A percentile compares a stretch with the other conserved stretches of the same genome.
Evolutionary conservation across 2,113 vertebrate genomes (phyloP).

Genomic region (Amphilophus citrinellus): DNA sequence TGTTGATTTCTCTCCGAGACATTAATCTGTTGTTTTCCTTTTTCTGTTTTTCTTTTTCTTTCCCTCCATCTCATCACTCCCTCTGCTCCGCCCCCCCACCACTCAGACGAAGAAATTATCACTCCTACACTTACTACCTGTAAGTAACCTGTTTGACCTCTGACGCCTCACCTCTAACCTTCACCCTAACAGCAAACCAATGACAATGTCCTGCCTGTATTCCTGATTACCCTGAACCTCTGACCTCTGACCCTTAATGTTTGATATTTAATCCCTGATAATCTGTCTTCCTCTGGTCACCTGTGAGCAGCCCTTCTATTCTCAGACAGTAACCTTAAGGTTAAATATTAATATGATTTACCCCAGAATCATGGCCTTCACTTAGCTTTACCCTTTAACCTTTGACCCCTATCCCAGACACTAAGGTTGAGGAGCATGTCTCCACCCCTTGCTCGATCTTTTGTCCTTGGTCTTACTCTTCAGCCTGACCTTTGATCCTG

Average conservation of each 20-base stretch:
- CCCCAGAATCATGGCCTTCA: no score
- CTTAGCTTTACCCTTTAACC: neutral
- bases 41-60: conserved; percentile 65
- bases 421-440: neutral
- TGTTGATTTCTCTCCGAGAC: conserved; percentile 46
- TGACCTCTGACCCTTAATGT: conserved; percentile 2
- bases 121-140: conserved; percentile 77
- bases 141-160: conserved; percentile 69
- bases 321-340: neutral
- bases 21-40: conserved; percentile 66
- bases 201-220: neutral
- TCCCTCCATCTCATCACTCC: conserved; percentile 61
- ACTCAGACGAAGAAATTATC: conserved; percentile 72
- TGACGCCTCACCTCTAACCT: conserved; percentile 48
- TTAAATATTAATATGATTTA: neutral
- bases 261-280: neutral
- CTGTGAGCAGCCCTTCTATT: neutral
- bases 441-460: neutral
- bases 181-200: conserved; percentile 12
- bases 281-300: no score
- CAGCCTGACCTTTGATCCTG: neutral
- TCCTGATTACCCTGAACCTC: neutral
- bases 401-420: neutral
- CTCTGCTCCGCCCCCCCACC: conserved; percentile 44
- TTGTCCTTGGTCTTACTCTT: neutral